Base-by-base conservation (phyloP, 2,888 invertebrate species). In the Dasypogon diadema region DNA sequence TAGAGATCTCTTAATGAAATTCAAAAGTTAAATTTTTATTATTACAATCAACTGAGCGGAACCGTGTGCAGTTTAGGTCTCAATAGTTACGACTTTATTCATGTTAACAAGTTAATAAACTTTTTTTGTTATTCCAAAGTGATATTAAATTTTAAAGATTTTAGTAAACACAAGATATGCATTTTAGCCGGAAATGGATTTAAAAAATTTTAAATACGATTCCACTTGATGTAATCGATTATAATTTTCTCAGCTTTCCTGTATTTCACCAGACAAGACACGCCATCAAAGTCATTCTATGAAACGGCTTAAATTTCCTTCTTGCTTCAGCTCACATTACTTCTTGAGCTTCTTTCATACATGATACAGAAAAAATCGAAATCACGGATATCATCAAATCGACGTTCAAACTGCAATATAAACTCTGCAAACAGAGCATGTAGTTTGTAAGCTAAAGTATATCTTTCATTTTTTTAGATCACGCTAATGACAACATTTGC, bases 241-340 rank as follows among this genome's bases (percentile, higher is more conserved):
- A 22, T 24, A 65, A 65, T 24, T 65, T 48, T 46, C 46, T 46
- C 46, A 46, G 46, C 22, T 65, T 65, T 65, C 46, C 65, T 65
- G 14, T 65, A 48, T 48, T 48, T 65, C 46, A 48, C 24, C 16
- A 65, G 16, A 34, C 12, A 46, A 24, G n/a, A 21, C 65, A 65
- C 65, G 65, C 65, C 6, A 65, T 22, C n/a, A 48, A 65, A 65
- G 48, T 37, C 65, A 65, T 65, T 65, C 65, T 65, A 22, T 65
- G 65, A 46, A n/a, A 65, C 26, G 65, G 22, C 24, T 65, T 24
- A 6, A 48, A 65, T 46, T 65, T 65, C 65, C 65, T 65, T 21
- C 65, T 65, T 65, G 65, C 24, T 46, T 65, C 22, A 65, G 65
- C 46, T 65, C 46, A 65, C 48, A 65, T 65, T 37, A 24, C 8